phyloP scores from a whole-genome alignment of 2,797 vertebrate genomes.

The Coccyzus lansbergi region DNA sequence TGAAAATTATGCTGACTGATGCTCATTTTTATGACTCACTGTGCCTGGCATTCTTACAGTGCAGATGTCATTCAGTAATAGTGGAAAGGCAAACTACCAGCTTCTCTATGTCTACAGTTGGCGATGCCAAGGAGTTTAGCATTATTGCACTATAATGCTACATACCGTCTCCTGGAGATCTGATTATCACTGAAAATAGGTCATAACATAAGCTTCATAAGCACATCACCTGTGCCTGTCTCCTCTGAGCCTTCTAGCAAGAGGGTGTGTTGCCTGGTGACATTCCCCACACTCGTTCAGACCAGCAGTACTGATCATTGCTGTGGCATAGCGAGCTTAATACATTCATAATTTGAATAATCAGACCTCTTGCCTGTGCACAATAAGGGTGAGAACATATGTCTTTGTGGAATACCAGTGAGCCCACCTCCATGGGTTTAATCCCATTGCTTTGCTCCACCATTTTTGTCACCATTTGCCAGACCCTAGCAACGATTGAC shows the following conservation, averaged over 20 bases:
- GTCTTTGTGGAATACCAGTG: background rate
- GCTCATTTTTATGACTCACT: background rate
- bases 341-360: background rate
- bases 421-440: background rate
- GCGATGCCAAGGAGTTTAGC: background rate
- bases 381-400: background rate
- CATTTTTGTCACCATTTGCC: background rate
- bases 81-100: background rate
- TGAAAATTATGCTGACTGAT: slow-evolving; percentile 16
- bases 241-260: background rate
- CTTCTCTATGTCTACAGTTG: rapidly evolving
- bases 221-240: background rate
- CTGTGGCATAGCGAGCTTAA: background rate
- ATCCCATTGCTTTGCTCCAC: background rate
- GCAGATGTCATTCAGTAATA: background rate
- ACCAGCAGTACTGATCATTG: background rate
- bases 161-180: background rate
- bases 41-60: background rate
- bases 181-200: background rate
- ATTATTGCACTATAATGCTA: background rate
- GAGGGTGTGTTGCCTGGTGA: background rate
- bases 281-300: background rate
- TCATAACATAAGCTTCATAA: background rate
- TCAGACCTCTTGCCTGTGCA: background rate
- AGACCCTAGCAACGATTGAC: background rate